Conservation (phyloP, 1,140 invertebrate species). For the Tenebrio molitor region DNA sequence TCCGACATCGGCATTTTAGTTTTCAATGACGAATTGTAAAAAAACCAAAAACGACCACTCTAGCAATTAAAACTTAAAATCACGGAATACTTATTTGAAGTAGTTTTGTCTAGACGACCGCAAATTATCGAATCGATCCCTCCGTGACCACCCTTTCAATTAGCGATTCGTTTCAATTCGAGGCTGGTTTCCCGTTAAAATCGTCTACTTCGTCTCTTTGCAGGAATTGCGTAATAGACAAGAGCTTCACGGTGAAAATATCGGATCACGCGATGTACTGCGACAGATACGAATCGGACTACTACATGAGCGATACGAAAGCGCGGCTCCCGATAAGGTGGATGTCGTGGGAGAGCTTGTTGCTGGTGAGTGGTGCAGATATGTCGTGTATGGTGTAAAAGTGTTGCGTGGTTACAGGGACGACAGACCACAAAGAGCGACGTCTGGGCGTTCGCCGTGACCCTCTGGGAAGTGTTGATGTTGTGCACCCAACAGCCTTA, state of each 20-base stretch:
- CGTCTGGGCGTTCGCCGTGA: constrained; percentile 85
- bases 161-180: not conserved
- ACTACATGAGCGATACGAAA: constrained; percentile 86
- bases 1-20: no score
- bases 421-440: constrained; percentile 80
- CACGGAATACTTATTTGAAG: constrained; percentile 1
- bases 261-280: constrained; percentile 92
- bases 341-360: constrained; percentile 88
- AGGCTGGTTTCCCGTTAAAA: no score
- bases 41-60: not conserved
- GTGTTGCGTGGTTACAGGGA: constrained; percentile 71
- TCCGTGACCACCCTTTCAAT: not conserved
- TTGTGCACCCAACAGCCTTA: constrained; percentile 80
- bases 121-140: not conserved
- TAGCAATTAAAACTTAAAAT: not conserved
- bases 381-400: not conserved
- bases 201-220: constrained; percentile 39
- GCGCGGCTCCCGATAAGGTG: constrained; percentile 83
- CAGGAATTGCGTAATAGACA: constrained; percentile 89
- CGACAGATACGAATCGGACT: constrained; percentile 84
- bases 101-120: constrained; percentile 10
- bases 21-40: no score
- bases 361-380: constrained; percentile 74
- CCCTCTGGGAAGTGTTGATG: constrained; percentile 84
- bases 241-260: constrained; percentile 84